Conservation (phyloP, 37 sponge, comb jelly and placozoan genomes). For the Petrosia ficiformis region DNA sequence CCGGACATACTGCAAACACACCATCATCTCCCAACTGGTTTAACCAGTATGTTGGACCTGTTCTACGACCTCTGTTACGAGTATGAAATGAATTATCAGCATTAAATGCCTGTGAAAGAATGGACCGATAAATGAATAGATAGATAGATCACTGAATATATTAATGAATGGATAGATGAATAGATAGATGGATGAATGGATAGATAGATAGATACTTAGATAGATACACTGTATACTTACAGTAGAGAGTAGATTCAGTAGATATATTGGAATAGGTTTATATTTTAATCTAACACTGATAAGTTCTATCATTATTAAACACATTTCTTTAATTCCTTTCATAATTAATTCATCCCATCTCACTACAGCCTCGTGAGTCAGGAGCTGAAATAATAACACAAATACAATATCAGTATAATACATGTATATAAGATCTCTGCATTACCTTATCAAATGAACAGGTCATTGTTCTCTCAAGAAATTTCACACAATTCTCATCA, state of each 20-base stretch:
- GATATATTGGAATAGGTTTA: slow-evolving; percentile 52
- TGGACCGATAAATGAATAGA: not conserved
- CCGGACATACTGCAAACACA: slow-evolving; percentile 51
- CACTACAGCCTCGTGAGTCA: slow-evolving; percentile 82
- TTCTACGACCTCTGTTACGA: slow-evolving; percentile 24
- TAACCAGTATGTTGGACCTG: slow-evolving; percentile 13
- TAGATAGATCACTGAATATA: not conserved
- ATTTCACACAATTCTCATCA: slow-evolving; percentile 85
- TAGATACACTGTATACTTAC: slow-evolving; percentile 15
- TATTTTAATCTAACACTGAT: slow-evolving; percentile 73
- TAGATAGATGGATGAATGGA: not conserved
- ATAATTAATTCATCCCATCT: slow-evolving; percentile 85
- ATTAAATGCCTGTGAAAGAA: slow-evolving; percentile 42
- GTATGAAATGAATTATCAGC: slow-evolving; percentile 64
- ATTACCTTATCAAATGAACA: slow-evolving; percentile 84
- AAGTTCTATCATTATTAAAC: slow-evolving; percentile 69
- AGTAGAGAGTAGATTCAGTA: slow-evolving; percentile 62
- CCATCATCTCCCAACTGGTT: slow-evolving; percentile 17
- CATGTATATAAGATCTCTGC: too few species aligned
- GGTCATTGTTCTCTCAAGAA: slow-evolving; percentile 67
- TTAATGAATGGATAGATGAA: not conserved
- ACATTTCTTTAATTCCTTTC: slow-evolving; percentile 87
- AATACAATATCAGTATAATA: not conserved
- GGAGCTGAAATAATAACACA: slow-evolving; percentile 54
- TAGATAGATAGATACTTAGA: not conserved